Evolutionary conservation across 2,888 invertebrate species (phyloP).

Genomic region (Bombyx huttoni): DNA sequence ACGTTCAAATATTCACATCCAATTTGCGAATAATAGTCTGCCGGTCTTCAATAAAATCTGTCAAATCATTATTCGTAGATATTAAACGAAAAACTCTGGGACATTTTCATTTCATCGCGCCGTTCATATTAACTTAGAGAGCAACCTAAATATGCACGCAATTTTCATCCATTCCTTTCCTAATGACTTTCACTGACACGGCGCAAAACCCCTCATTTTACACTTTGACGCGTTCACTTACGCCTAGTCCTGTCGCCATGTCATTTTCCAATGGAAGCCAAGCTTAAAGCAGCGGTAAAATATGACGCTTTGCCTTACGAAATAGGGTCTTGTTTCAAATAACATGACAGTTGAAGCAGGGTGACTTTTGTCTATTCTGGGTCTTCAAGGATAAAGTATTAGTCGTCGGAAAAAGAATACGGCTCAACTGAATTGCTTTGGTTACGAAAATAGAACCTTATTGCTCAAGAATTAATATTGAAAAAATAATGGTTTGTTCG

Average conservation of each 20-base stretch:
- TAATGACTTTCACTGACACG: constrained; percentile 72
- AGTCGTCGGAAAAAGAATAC: constrained; percentile 32
- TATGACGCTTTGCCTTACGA: constrained; percentile 14
- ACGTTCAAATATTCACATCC: no score
- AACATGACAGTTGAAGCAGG: constrained; percentile 21
- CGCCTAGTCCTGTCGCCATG: constrained; percentile 60
- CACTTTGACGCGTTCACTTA: constrained; percentile 72
- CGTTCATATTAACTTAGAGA: constrained; percentile 60
- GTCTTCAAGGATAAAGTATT: constrained; percentile 60
- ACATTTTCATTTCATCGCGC: constrained; percentile 56
- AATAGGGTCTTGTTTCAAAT: constrained; percentile 43
- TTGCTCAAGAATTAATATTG: constrained; percentile 16
- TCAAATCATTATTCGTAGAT: constrained; percentile 1
- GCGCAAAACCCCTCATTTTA: constrained; percentile 70
- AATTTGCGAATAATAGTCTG: background rate
- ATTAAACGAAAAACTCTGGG: constrained; percentile 25
- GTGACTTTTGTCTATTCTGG: constrained; percentile 64
- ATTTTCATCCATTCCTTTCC: constrained; percentile 69
- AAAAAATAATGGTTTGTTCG: constrained; percentile 15
- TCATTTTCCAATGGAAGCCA: constrained; percentile 57
- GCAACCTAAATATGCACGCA: constrained; percentile 64
- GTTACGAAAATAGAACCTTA: constrained; percentile 28
- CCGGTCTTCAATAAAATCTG: background rate
- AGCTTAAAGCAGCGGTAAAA: constrained; percentile 28
- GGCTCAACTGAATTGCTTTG: constrained; percentile 21